Conservation (phyloP, 2,888 invertebrate species). For the Bugula neritina region DNA sequence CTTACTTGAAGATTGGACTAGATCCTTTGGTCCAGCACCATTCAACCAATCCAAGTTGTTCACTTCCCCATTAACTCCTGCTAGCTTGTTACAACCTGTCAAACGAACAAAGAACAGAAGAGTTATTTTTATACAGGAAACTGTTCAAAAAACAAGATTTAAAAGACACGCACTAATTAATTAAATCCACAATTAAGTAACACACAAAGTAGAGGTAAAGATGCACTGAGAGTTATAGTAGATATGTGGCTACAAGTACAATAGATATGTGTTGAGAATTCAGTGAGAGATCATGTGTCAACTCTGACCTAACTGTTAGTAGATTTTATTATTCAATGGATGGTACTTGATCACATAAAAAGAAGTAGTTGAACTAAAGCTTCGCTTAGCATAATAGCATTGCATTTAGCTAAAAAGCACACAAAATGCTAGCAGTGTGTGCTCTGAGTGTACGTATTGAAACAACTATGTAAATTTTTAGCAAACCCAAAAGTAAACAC, state of each 20-base stretch:
- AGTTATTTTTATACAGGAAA: no score
- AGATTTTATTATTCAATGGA: background rate
- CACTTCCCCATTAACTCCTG: background rate
- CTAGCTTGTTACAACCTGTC: background rate
- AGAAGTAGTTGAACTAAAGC: background rate
- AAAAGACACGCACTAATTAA: no score
- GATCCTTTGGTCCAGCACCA: background rate
- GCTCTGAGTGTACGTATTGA: slow-evolving; percentile 16
- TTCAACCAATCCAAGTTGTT: slow-evolving; percentile 6
- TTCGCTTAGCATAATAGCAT: slow-evolving; percentile 17
- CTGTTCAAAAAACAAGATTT: no score
- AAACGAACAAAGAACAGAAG: no score
- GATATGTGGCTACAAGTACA: no score
- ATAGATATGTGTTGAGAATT: no score
- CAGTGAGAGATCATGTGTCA: background rate
- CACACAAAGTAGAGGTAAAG: no score
- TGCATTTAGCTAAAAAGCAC: slow-evolving; percentile 3
- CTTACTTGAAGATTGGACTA: background rate
- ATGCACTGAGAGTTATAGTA: no score
- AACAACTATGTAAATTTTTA: slow-evolving; percentile 26
- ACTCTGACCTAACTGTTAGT: background rate
- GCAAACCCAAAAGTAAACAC: slow-evolving; percentile 21
- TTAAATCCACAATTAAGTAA: no score
- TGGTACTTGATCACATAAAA: background rate
- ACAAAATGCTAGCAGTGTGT: slow-evolving; percentile 15